Evolutionary conservation across 2,797 vertebrate genomes (phyloP).

Genomic region (Epinephelus coioides): DNA sequence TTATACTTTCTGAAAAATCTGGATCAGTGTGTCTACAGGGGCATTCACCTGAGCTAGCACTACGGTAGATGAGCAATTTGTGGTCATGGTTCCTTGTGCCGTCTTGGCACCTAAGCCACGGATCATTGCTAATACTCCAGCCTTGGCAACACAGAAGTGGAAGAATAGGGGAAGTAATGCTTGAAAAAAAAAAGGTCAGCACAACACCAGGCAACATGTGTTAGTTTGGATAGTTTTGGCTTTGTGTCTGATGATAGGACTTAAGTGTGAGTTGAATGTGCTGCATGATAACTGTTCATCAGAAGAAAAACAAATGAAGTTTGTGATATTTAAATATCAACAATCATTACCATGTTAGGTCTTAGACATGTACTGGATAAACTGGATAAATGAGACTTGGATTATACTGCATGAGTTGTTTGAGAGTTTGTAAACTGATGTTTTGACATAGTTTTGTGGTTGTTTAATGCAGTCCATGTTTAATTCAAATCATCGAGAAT

Average conservation of each 20-base stretch:
- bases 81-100: constrained; percentile 6
- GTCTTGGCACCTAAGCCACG: constrained; percentile 7
- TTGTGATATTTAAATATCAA: constrained; percentile 14
- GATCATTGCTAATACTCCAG: constrained; percentile 30
- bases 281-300: constrained; percentile 5
- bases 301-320: constrained; percentile 2
- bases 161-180: constrained; percentile 18
- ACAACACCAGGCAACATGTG: background rate
- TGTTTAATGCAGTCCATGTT: no score
- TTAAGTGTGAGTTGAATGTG: constrained; percentile 11
- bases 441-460: no score
- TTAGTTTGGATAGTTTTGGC: background rate
- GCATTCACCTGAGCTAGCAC: constrained; percentile 9
- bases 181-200: constrained; percentile 18
- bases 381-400: no score
- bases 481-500: no score
- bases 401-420: no score
- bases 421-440: no score
- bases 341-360: background rate
- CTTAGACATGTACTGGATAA: background rate
- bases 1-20: background rate
- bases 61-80: constrained; percentile 23
- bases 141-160: constrained; percentile 16
- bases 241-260: constrained; percentile 7
- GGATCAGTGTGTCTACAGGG: background rate